Conservation (phyloP, 2,113 vertebrate species). For the Syngnathus typhle region DNA sequence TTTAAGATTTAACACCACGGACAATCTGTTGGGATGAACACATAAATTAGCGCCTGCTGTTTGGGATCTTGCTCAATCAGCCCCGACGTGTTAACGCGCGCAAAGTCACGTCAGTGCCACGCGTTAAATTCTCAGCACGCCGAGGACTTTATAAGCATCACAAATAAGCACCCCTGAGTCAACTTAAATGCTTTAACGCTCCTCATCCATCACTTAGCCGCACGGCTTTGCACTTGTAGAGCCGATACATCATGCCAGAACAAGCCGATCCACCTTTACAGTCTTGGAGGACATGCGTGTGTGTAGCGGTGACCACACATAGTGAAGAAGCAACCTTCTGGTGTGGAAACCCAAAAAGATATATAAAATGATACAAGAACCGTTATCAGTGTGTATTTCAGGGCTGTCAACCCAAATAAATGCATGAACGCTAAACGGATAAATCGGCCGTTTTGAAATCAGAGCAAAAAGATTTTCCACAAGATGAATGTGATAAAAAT, state of each 20-base stretch:
- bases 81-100: not conserved
- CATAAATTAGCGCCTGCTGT: not conserved
- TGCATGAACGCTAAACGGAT: too few relatives aligned
- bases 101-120: not conserved
- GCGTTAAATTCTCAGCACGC: not conserved
- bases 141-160: constrained; percentile 30
- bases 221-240: constrained; percentile 2
- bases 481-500: too few relatives aligned
- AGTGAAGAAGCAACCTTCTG: too few relatives aligned
- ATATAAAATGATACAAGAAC: too few relatives aligned
- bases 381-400: too few relatives aligned
- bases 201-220: not conserved
- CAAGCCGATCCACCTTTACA: not conserved
- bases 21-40: not conserved
- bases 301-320: not conserved
- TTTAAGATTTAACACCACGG: not conserved
- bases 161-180: constrained; percentile 24
- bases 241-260: constrained; percentile 3
- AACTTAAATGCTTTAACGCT: constrained; percentile 21
- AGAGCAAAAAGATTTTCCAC: too few relatives aligned
- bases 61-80: not conserved
- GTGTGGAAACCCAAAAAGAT: too few relatives aligned
- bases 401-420: too few relatives aligned
- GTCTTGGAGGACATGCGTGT: not conserved
- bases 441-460: too few relatives aligned